Conservation (phyloP, 2,888 invertebrate genomes). For the Cyclophora albipunctata region DNA sequence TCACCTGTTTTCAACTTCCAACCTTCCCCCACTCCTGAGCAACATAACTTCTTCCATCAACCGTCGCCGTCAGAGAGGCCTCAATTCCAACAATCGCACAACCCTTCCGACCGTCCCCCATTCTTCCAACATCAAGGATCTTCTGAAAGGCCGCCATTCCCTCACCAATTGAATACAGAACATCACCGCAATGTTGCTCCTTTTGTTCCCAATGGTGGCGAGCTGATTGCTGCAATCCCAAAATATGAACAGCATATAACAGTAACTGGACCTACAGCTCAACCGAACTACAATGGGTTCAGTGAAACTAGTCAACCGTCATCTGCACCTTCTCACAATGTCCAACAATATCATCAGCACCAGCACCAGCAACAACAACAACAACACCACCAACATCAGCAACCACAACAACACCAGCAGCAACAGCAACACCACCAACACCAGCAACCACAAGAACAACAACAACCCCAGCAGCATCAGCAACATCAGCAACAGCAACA, state of each 20-base stretch:
- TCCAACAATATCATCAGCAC: conserved; percentile 23
- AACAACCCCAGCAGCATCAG: conserved; percentile 22
- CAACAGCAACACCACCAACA: conserved; percentile 23
- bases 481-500: conserved; percentile 22
- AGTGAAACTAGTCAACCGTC: conserved; percentile 35
- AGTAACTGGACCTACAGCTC: conserved; percentile 54
- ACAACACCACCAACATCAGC: conserved; percentile 18
- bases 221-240: conserved; percentile 84
- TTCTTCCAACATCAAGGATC: conserved; percentile 47
- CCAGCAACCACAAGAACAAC: conserved; percentile 20
- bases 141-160: conserved; percentile 35
- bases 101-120: conserved; percentile 44
- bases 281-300: conserved; percentile 41
- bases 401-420: conserved; percentile 15
- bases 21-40: conserved; percentile 30
- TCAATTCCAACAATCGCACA: conserved; percentile 25
- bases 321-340: conserved; percentile 21
- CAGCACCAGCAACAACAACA: conserved; percentile 23
- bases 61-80: conserved; percentile 41
- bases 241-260: conserved; percentile 87
- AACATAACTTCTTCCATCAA: conserved; percentile 42
- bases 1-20: conserved; percentile 59
- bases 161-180: conserved; percentile 37
- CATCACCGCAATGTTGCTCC: conserved; percentile 65
- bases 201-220: conserved; percentile 79